Percentiles rank a stretch among this genome's conserved stretches.
These are phyloP conservation scores for Drosophila barbarae DNA, from an alignment of 2,888 invertebrate genomes.

Conservation along the genomic window DNA sequence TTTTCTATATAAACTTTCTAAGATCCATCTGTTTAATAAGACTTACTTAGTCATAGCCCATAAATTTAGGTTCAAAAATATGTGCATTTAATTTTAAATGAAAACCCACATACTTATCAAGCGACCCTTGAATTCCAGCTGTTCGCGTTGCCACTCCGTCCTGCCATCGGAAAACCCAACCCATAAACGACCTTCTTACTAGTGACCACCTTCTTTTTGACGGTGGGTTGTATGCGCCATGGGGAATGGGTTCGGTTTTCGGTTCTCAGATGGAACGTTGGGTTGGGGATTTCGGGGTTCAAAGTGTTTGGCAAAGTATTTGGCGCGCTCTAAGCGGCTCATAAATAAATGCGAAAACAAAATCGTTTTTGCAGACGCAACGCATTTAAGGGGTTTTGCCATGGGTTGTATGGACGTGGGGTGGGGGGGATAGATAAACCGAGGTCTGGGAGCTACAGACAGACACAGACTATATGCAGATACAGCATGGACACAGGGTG, in stretches of 20 bases:
- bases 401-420: conserved; percentile 2
- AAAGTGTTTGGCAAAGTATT: conserved; percentile 62
- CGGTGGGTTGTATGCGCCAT: conserved; percentile 4
- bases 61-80: too few species aligned
- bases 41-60: too few species aligned
- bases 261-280: conserved; percentile 1
- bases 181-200: conserved; percentile 35
- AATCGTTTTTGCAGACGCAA: conserved; percentile 56
- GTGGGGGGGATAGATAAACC: conserved; percentile 2
- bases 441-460: conserved; percentile 25
- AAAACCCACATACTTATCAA: conserved; percentile 8
- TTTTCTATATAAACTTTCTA: too few species aligned
- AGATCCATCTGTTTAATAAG: too few species aligned
- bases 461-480: conserved; percentile 34
- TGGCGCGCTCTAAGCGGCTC: conserved; percentile 71
- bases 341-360: conserved; percentile 71
- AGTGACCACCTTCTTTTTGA: conserved; percentile 32
- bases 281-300: conserved; percentile 48
- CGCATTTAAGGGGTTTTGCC: conserved; percentile 26
- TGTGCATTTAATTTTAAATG: background rate
- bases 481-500: conserved; percentile 53
- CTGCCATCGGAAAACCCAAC: conserved; percentile 16
- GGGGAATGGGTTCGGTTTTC: conserved; percentile 10
- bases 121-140: conserved; percentile 36
- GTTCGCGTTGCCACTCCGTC: conserved; percentile 8